A percentile compares a stretch with the other conserved stretches of the same genome.
Conservation (phyloP, 1,140 invertebrate species). For the Ceratina australensis region DNA sequence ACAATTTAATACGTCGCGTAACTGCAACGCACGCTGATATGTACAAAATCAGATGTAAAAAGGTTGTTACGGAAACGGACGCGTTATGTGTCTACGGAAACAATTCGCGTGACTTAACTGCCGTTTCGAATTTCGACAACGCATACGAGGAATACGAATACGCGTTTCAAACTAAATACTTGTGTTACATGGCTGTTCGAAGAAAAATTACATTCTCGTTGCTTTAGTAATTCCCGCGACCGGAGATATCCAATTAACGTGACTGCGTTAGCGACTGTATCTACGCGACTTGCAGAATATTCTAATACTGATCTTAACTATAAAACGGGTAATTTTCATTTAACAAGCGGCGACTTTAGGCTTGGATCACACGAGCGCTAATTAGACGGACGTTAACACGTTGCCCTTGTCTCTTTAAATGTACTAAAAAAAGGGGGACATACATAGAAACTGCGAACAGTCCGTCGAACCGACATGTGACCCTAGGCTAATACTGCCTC, state of each 20-base stretch:
- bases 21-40: slow-evolving; percentile 23
- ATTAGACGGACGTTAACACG: too few species aligned
- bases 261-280: slow-evolving; percentile 29
- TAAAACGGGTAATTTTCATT: slow-evolving; percentile 30
- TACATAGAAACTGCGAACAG: too few species aligned
- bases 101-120: slow-evolving; percentile 14
- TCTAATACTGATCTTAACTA: slow-evolving; percentile 38
- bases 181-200: not conserved
- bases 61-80: slow-evolving; percentile 13
- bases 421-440: too few species aligned
- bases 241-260: slow-evolving; percentile 28
- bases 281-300: slow-evolving; percentile 3
- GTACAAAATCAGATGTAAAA: slow-evolving; percentile 34
- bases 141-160: not conserved
- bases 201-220: not conserved
- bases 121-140: slow-evolving; percentile 3
- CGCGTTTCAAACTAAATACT: not conserved
- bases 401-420: too few species aligned
- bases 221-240: slow-evolving; percentile 5
- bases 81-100: not conserved
- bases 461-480: too few species aligned
- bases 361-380: too few species aligned
- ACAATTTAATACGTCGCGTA: slow-evolving; percentile 1
- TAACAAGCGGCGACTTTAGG: too few species aligned
- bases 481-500: too few species aligned